Evolutionary conservation across 2,113 vertebrate species (phyloP).

Genomic region (Genyomyrus donnyi): DNA sequence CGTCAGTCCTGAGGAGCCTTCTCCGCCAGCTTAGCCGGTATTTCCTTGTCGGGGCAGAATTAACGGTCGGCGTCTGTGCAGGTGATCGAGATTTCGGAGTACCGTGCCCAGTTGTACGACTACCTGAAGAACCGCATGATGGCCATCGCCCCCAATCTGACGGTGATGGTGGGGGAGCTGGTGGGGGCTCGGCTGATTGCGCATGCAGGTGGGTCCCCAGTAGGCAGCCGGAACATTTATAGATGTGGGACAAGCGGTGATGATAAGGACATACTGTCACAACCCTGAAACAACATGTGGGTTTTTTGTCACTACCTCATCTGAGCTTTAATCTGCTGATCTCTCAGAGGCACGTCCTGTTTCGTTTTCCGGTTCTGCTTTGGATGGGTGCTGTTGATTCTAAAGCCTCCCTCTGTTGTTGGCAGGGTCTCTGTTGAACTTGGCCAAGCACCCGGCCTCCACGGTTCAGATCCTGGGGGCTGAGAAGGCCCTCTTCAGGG

Average conservation of each 20-base stretch:
- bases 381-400: not conserved
- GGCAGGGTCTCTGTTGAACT: constrained; percentile 86
- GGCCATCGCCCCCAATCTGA: constrained; percentile 96
- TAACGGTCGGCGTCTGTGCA: constrained; percentile 33
- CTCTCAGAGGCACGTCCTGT: not conserved
- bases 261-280: constrained; percentile 57
- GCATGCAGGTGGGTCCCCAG: constrained; percentile 58
- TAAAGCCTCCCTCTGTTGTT: not conserved
- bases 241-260: constrained; percentile 51
- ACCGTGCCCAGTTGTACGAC: constrained; percentile 88
- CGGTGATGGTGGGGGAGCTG: constrained; percentile 90
- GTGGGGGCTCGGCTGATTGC: constrained; percentile 93
- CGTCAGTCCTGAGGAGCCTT: not conserved
- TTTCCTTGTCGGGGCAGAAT: too few relatives aligned
- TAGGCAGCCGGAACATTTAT: not conserved
- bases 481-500: constrained; percentile 93
- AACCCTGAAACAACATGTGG: constrained; percentile 71
- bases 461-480: constrained; percentile 95
- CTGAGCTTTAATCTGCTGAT: constrained; percentile 53
- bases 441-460: constrained; percentile 95
- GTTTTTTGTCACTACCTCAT: constrained; percentile 90
- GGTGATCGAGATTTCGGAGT: constrained; percentile 95
- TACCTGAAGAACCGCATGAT: constrained; percentile 98
- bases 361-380: not conserved
- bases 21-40: too few relatives aligned